Base-by-base conservation (phyloP, 2,888 invertebrate genomes). In the Pachymerium ferrugineum region DNA sequence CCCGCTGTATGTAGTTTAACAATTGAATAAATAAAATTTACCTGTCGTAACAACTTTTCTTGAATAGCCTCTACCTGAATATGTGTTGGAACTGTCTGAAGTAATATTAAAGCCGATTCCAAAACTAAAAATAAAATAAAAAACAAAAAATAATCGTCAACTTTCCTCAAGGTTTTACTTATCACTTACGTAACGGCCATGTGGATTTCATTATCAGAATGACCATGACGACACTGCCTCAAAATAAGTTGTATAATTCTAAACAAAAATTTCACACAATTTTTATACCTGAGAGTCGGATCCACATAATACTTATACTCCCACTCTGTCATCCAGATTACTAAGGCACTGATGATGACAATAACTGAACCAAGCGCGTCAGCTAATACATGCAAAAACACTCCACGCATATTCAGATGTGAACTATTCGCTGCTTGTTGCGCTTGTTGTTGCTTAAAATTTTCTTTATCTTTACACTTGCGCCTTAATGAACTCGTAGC, bases 381-480 rank as follows among this genome's bases (percentile, higher is more conserved):
- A 70, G 97, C 97, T 38, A 99, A 84, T 3, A 99, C 92, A 82
- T 99, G 99, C 73, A 99, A 86, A 83, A 98, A 99, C n/a, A 98
- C 98, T n/a, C 97, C 99, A 73, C 94, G 89, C 97, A 99, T 99
- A 82, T 99, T 99, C 91, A 99, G 90, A 82, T 96, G 93, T 1
- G 90, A 22, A 54, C 74, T 29, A 14, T 12, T 25, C 1, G 68
- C 25, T 16, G 67, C 14, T 3, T 28, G 67, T 16, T 47, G 19
- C 22, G 10, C 42, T 6, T 16, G 4, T 8, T 16, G 19, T 47
- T 47, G 16, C 19, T 47, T 8, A 4, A 22, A 16, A 3, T 68
- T 28, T 25, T 22, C 68, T 68, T 68, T 68, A 8, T 31, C 25
- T 12, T 31, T 70, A 31, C 16, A 16, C 25, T 72, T 72, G 4